Conservation (phyloP, 2,888 invertebrate species). For the Drosophila yooni region DNA sequence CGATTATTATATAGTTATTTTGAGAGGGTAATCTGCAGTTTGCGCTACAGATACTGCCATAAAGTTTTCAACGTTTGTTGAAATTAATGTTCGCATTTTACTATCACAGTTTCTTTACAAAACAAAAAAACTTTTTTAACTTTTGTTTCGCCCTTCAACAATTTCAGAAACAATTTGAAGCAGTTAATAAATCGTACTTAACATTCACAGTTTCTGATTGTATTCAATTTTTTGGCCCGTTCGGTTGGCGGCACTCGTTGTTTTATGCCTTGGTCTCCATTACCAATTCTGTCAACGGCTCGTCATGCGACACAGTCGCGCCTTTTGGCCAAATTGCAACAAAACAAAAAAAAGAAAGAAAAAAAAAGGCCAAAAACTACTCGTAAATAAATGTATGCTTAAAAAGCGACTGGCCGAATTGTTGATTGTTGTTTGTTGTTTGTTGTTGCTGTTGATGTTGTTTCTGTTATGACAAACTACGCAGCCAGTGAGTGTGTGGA, state of each 20-base stretch:
- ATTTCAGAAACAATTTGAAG: background rate
- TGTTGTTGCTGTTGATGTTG: conserved; percentile 2
- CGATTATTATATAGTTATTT: too few relatives aligned
- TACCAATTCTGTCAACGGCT: conserved; percentile 71
- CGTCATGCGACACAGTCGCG: conserved; percentile 59
- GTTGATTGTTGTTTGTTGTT: conserved; percentile 5
- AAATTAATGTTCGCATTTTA: background rate
- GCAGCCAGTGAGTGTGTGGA: conserved; percentile 34
- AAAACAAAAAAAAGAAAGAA: conserved; percentile 8
- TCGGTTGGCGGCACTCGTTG: background rate
- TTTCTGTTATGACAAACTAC: conserved; percentile 52
- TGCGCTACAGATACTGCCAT: too few relatives aligned
- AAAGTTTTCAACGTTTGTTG: background rate
- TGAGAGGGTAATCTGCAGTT: too few relatives aligned
- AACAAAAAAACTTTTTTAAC: background rate
- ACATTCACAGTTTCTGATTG: background rate
- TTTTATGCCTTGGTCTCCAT: conserved; percentile 41
- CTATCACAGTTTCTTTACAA: background rate
- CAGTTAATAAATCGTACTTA: background rate
- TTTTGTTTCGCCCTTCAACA: background rate
- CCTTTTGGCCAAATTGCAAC: conserved; percentile 40
- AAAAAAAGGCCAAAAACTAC: conserved; percentile 26
- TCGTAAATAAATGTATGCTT: conserved; percentile 71
- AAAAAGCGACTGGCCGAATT: conserved; percentile 47
- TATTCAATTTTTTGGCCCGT: background rate